These are phyloP conservation scores for Erethizon dorsatum DNA, from an alignment of 2,797 vertebrate species.

Conservation along the genomic window DNA sequence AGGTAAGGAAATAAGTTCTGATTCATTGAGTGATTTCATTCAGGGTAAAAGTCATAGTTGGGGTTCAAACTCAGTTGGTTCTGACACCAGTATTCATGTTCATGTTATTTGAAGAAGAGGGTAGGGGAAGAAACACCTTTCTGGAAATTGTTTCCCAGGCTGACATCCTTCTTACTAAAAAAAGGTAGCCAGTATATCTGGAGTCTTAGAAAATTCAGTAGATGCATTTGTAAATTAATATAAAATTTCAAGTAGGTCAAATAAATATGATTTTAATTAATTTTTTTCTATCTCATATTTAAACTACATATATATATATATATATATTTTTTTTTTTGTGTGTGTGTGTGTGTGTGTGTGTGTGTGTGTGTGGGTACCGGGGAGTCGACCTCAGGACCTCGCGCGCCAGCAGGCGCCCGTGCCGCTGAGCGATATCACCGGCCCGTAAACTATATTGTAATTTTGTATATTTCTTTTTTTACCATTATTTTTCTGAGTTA, in stretches of 20 bases:
- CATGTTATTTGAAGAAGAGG: neutral
- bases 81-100: neutral
- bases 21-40: slow-evolving; percentile 26
- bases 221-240: neutral
- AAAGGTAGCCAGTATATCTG: neutral
- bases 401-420: too few species aligned
- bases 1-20: slow-evolving; percentile 9
- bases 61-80: neutral
- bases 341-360: too few species aligned
- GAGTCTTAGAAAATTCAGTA: neutral
- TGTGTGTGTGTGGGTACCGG: too few species aligned
- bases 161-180: neutral
- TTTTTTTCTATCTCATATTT: neutral
- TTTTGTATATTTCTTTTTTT: slow-evolving; percentile 43
- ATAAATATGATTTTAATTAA: slow-evolving; percentile 9
- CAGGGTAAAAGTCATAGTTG: neutral
- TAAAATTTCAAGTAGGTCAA: neutral
- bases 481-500: slow-evolving; percentile 19
- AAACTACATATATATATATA: neutral
- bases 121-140: neutral
- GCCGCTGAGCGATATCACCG: too few species aligned
- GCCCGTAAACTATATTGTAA: neutral
- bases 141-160: neutral
- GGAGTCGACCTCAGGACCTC: too few species aligned
- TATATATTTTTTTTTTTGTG: too few species aligned